Evolutionary conservation across 2,113 vertebrate genomes (phyloP), one percentile per base, ranked within the genome.

Genomic region (Pachypanchax playfairii): DNA sequence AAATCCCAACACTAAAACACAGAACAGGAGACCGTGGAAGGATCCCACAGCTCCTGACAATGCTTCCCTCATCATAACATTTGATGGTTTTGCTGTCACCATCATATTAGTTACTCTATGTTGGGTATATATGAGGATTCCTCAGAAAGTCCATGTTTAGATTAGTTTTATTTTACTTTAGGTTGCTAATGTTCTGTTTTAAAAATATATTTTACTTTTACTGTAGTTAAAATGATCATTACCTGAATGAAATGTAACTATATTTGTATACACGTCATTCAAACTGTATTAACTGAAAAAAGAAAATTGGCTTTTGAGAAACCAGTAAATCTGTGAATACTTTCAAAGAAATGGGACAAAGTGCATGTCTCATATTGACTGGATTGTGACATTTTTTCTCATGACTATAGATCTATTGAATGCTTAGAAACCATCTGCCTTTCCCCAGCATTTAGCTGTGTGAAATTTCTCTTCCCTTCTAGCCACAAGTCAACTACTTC

Each of bases 311-410:
- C 4, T 51, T 33, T 20, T 12, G 4, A 31, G 4, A 53, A 24
- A 53, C 24, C 25, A 4, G 9, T 66, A 67, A 70, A 82, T 67
- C 8, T 54, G 46, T 70, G 31, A 60, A 35, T 53, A 26, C 49
- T 65, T 43, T 14, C 20, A 25, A 71, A 55, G 57, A 66, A 83
- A 78, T 75, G 29, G 65, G 54, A 31, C 54, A 22, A 49, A 54
- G 57, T 28, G 42, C 57, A 79, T 71, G 58, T 56, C 56, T 85
- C 65, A 38, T 75, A 63, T 75, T 74, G 47, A 62, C 62, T 61
- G 42, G 48, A 67, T 58, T 76, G 74, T 56, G 68, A 69, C 75
- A 71, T 65, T 78, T 73, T 71, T 39, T 73, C 75, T 33, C 63
- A 33, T 54, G 78, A 61, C 59, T 53, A 69, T 58, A 69, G 66